Evolutionary conservation across 2,797 vertebrate species (phyloP).

Genomic region (Anguilla anguilla): DNA sequence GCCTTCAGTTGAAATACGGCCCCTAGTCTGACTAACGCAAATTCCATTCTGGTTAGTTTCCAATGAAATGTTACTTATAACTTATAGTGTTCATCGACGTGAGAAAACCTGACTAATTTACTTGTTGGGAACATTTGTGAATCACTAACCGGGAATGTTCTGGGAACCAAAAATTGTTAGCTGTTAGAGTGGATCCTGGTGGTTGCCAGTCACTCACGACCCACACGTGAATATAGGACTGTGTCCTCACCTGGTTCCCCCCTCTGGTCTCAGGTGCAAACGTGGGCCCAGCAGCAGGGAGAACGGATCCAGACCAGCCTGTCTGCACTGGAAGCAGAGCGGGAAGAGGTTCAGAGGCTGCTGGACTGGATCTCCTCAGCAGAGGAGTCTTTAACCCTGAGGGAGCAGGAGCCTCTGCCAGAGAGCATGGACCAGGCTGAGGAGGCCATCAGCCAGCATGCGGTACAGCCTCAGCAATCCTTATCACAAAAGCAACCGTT

Average conservation of each 20-base stretch:
- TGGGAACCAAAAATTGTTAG: not conserved
- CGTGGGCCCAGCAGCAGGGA: constrained; percentile 81
- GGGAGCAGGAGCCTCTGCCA: constrained; percentile 75
- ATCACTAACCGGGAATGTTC: not conserved
- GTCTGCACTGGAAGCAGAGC: constrained; percentile 68
- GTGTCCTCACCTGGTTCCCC: not conserved
- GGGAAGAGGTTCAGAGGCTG: constrained; percentile 71
- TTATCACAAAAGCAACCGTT: not conserved
- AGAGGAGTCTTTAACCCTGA: constrained; percentile 77
- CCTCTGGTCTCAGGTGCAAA: constrained; percentile 71
- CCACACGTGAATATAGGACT: not conserved
- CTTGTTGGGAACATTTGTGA: not conserved
- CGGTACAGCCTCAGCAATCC: constrained; percentile 55
- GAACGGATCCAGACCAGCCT: constrained; percentile 70
- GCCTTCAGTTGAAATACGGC: not conserved
- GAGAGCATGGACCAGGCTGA: constrained; percentile 73
- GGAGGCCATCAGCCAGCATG: constrained; percentile 77
- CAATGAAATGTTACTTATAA: not conserved
- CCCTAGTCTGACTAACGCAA: not conserved
- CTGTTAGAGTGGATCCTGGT: not conserved
- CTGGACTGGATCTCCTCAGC: constrained; percentile 83
- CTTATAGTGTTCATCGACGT: not conserved
- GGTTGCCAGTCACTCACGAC: not conserved
- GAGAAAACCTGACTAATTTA: not conserved
- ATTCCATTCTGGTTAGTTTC: too few species aligned